These are phyloP conservation scores for Myxocyprinus asiaticus DNA, from an alignment of 2,113 vertebrate genomes.

Conservation along the genomic window DNA sequence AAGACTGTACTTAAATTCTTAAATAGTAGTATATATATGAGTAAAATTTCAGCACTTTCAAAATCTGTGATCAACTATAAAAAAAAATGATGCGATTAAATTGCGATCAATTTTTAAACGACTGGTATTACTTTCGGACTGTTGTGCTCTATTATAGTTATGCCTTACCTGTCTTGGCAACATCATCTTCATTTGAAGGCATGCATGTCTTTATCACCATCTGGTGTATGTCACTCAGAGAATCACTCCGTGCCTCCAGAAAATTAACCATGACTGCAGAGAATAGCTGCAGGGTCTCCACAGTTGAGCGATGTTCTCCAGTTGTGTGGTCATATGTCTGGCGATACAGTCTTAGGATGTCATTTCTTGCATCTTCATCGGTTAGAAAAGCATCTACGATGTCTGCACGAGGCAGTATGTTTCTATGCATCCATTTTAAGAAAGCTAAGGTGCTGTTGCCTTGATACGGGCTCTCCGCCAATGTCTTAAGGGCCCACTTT, in stretches of 20 bases:
- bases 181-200: conserved; percentile 42
- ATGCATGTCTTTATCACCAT: conserved; percentile 66
- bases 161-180: conserved; percentile 60
- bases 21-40: no score
- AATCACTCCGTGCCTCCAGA: conserved; percentile 65
- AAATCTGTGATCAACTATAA: no score
- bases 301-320: neutral
- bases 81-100: no score
- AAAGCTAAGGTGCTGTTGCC: conserved; percentile 43
- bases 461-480: conserved; percentile 59
- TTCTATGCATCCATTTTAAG: conserved; percentile 76
- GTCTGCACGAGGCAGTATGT: conserved; percentile 54
- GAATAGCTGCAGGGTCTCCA: conserved; percentile 66
- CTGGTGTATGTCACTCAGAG: conserved; percentile 45
- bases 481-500: conserved; percentile 77
- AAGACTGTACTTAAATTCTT: no score
- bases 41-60: no score
- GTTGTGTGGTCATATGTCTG: conserved; percentile 56
- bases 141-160: no score
- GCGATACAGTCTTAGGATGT: conserved; percentile 79
- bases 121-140: no score
- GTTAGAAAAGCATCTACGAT: conserved; percentile 62
- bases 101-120: no score
- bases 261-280: conserved; percentile 79
- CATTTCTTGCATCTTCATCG: conserved; percentile 63